Conservation (phyloP, 2,113 vertebrate genomes). For the Peromyscus polionotus region DNA sequence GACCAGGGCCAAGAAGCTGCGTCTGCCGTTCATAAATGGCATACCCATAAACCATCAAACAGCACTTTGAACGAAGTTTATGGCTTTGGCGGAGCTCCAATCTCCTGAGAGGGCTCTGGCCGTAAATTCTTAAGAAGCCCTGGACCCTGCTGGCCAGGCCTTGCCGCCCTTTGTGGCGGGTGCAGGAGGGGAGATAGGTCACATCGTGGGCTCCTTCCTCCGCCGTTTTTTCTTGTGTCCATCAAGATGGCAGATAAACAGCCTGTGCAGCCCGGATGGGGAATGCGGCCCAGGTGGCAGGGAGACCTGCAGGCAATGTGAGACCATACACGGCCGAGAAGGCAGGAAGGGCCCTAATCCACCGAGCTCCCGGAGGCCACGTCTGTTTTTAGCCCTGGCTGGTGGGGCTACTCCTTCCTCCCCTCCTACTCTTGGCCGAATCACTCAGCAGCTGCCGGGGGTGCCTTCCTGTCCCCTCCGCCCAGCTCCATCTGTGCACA, state of each 20-base stretch:
- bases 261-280: background rate
- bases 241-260: background rate
- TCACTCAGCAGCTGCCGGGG: slow-evolving; percentile 7
- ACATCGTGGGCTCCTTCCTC: background rate
- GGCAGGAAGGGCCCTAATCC: slow-evolving; percentile 5
- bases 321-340: background rate
- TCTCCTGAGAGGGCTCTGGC: slow-evolving; percentile 46
- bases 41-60: background rate
- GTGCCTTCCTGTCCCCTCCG: slow-evolving; percentile 29
- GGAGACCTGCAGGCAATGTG: background rate
- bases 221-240: background rate
- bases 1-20: background rate
- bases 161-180: background rate
- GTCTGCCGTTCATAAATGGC: background rate
- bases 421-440: slow-evolving; percentile 3
- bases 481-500: background rate
- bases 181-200: background rate
- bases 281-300: background rate
- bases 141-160: background rate
- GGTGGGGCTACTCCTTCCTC: background rate
- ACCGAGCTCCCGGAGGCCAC: background rate
- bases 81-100: slow-evolving; percentile 56
- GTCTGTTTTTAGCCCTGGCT: slow-evolving; percentile 41
- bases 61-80: slow-evolving; percentile 54
- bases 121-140: slow-evolving; percentile 47